Evolutionary conservation across 53 echinoderm and acorn worm genomes (phyloP), one percentile per base, ranked within the genome.

Genomic region (Actinopyga echinites): DNA sequence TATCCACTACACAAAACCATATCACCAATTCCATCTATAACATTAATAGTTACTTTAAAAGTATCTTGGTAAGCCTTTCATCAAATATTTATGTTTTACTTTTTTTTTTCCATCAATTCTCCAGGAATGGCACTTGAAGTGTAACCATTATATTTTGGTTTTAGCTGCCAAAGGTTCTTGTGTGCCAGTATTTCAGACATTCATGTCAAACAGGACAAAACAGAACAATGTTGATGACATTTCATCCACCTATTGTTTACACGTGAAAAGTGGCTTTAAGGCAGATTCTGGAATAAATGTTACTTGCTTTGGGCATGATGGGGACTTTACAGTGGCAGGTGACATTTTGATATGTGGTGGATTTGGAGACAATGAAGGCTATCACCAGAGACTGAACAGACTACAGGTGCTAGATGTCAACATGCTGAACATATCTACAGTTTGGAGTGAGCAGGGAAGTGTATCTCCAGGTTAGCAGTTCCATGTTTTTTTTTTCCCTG

Each of bases 111-210:
- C 6, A 57, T 79, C 78, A 38, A 12, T 23, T 67, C 33, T 40
- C n/a, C 79, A 96, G 96, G 96, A 96, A 83, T 96, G 90, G 90
- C 96, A 96, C 73, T 75, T 92, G 64, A 93, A 96, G 80, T 96
- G 96, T 56, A 80, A 80, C 63, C 96, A 96, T 64, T 96, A 93
- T 57, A 87, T 94, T 5, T 77, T 93, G 17, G 84, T 80, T 8
- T 79, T 85, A 85, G 93, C 93, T 3, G 90, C 65, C 30, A 78
- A 83, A 80, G 96, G 93, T 37, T 30, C 34, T 2, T 91, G 91
- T 57, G 28, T 23, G 34, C 30, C 60, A 23, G 38, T 45, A 85
- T 38, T 52, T 29, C 59, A 49, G 17, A 49, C 49, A 0, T 75
- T 83, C 33, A 15, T 9, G 7, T 1, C 10, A 56, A 13, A 84